phyloP scores from a whole-genome alignment of 2,113 vertebrate genomes.

The Isurus oxyrinchus region DNA sequence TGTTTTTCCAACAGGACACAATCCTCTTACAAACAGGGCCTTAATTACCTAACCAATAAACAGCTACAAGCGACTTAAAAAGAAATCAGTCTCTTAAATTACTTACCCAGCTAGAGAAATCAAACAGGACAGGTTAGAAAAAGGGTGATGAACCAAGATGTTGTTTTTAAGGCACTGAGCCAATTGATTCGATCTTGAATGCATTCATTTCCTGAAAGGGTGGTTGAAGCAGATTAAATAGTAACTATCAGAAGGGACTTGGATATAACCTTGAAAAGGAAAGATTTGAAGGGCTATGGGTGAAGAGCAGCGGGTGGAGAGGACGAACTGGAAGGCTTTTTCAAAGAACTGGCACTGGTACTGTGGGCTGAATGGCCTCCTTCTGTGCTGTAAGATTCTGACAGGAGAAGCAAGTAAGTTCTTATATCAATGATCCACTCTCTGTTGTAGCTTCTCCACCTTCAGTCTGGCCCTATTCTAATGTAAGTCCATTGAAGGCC shows the following conservation, averaged over 20 bases:
- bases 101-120: neutral
- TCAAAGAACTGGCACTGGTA: neutral
- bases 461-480: neutral
- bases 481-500: too few species aligned
- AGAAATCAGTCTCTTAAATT: conserved; percentile 19
- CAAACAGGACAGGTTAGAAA: neutral
- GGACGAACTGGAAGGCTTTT: neutral
- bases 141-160: neutral
- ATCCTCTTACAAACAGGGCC: neutral
- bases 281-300: neutral
- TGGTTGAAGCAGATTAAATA: neutral
- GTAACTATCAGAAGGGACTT: neutral
- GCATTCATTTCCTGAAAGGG: neutral
- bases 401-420: neutral
- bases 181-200: neutral
- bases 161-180: neutral
- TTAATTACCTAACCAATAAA: neutral
- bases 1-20: neutral
- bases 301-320: neutral
- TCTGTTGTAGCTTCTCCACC: neutral
- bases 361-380: neutral
- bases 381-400: neutral
- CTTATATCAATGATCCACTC: neutral
- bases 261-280: neutral
- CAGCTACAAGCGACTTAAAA: conserved; percentile 20